phyloP scores from a whole-genome alignment of 2,888 invertebrate genomes.

The Frankliniella intonsa region DNA sequence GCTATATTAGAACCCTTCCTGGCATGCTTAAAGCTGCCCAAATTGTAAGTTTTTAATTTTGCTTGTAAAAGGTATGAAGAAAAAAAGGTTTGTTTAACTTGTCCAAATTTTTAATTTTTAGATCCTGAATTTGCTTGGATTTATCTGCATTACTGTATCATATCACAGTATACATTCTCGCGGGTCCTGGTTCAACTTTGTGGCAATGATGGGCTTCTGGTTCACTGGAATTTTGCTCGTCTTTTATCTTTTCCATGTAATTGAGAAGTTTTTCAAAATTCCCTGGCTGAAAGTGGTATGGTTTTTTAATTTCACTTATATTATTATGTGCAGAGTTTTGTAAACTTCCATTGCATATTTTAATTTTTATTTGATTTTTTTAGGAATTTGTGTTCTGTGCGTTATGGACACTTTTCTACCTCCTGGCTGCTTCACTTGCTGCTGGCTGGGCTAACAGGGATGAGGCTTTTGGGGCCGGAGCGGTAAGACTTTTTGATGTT shows the following conservation, averaged over 20 bases:
- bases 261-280: constrained; percentile 77
- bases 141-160: constrained; percentile 73
- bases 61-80: not conserved
- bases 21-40: constrained; percentile 72
- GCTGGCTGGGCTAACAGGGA: constrained; percentile 47
- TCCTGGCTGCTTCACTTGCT: constrained; percentile 68
- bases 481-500: constrained; percentile 56
- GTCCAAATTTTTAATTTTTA: constrained; percentile 45
- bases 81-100: constrained; percentile 3
- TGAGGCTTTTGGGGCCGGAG: constrained; percentile 57
- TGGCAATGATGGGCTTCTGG: constrained; percentile 81
- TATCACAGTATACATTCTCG: constrained; percentile 51
- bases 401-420: constrained; percentile 67
- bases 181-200: constrained; percentile 70
- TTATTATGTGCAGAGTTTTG: not conserved
- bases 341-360: constrained; percentile 27
- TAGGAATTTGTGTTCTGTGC: constrained; percentile 69
- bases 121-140: constrained; percentile 67
- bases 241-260: constrained; percentile 77
- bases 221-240: constrained; percentile 72
- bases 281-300: constrained; percentile 79
- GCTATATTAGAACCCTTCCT: constrained; percentile 64
- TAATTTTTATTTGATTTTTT: constrained; percentile 29
- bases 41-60: constrained; percentile 58
- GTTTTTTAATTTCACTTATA: constrained; percentile 33